Evolutionary conservation across 2,797 vertebrate genomes (phyloP), one percentile per base, ranked within the genome.

Genomic region (Scolopax bukidnonensis): DNA sequence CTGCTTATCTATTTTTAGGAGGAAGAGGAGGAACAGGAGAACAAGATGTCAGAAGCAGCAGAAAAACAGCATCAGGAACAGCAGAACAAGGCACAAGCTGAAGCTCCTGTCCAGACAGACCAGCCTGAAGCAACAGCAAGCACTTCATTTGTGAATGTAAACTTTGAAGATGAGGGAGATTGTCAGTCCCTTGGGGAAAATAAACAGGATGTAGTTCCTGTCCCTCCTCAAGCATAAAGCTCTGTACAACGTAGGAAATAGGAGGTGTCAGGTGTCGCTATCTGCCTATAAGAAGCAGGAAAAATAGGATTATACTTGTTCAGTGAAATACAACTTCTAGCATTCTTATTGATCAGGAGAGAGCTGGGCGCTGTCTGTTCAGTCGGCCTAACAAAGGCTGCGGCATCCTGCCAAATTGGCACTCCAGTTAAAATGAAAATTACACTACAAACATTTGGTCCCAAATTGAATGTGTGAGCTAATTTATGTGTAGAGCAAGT

Each of bases 21-120:
- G 79, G 99, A 99, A 80, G 99, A 99, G 24, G 98, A 99, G 40
- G 98, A 98, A 12, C 98, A 99, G 94, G 99, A 99, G 95, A 99
- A 98, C 89, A 98, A 97, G 24, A 98, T 99, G 97, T 99, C 99
- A 24, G 99, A 99, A 96, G 98, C 98, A 97, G 99, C 99, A 6
- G 99, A 99, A 91, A 98, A 97, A 63, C 97, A 97, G 67, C 98
- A 98, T 45, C 98, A 98, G 76, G 98, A 98, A 63, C 97, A 98
- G 28, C 98, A 96, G 75, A 97, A 95, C 76, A 98, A 97, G 82
- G 14, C 77, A 59, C 98, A 96, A 48, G 97, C 97, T 21, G 98
- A 97, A 33, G 96, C 96, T 48, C 95, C 95, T 57, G 97, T 98
- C 30, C 93, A 92, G 77, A 97, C 97, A 4, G 97, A 98, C n/a